Conservation (phyloP, 2,888 invertebrate species). For the Xanthia togata region DNA sequence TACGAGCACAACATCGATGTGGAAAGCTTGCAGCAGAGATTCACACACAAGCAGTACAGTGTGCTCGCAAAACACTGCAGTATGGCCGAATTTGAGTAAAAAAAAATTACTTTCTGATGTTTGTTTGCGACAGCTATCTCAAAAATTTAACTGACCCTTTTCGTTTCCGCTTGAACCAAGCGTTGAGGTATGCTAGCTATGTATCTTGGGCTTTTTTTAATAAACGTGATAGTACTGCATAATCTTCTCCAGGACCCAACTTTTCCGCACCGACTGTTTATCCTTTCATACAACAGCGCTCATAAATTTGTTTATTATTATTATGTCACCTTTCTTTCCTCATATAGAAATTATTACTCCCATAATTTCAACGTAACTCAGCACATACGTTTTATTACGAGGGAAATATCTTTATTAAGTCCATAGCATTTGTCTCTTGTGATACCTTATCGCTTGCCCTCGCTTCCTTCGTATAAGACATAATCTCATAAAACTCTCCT, state of each 20-base stretch:
- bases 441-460: conserved; percentile 69
- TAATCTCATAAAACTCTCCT: conserved; percentile 68
- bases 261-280: conserved; percentile 24
- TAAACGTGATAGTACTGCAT: background rate
- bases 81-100: too few relatives aligned
- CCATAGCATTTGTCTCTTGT: conserved; percentile 79
- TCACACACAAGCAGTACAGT: too few relatives aligned
- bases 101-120: too few relatives aligned
- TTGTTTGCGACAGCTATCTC: background rate
- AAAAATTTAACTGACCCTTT: background rate
- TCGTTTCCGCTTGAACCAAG: background rate
- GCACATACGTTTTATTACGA: conserved; percentile 79
- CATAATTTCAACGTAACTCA: conserved; percentile 78
- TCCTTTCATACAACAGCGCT: conserved; percentile 29
- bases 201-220: background rate
- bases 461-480: conserved; percentile 61
- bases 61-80: too few relatives aligned
- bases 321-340: conserved; percentile 71
- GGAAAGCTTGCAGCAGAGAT: too few relatives aligned
- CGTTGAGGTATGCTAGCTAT: background rate
- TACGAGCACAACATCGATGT: too few relatives aligned
- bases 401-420: conserved; percentile 82
- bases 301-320: conserved; percentile 70
- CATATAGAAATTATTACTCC: conserved; percentile 75
- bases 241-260: background rate